These are phyloP conservation scores for Heptranchias perlo DNA, from an alignment of 2,113 vertebrate species.

Conservation along the genomic window DNA sequence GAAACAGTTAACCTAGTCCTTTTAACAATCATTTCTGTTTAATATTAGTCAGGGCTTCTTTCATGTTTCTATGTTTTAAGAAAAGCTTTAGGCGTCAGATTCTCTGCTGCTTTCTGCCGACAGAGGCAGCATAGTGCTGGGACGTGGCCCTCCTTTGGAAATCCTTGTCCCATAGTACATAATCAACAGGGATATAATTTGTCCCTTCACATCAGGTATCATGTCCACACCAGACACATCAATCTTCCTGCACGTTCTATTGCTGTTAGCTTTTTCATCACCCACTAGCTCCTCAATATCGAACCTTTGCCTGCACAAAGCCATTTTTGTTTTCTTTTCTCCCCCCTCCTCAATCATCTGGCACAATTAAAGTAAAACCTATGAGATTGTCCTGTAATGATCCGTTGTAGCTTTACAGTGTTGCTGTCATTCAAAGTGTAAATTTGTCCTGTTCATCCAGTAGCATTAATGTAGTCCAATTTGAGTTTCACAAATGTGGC, in stretches of 20 bases:
- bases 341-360: neutral
- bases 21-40: conserved; percentile 40
- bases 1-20: neutral
- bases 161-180: conserved; percentile 16
- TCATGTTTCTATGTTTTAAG: neutral
- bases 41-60: neutral
- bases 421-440: neutral
- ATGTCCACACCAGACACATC: neutral
- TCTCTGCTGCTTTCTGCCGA: neutral
- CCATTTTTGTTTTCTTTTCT: neutral
- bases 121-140: neutral
- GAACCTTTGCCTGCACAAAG: neutral
- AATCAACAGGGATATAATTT: conserved; percentile 37
- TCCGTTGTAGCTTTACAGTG: neutral
- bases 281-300: neutral
- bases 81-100: neutral
- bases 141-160: neutral
- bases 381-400: neutral
- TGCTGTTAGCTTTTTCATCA: neutral
- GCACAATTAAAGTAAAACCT: neutral
- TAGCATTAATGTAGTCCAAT: neutral
- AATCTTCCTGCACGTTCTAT: neutral
- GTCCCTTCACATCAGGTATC: neutral
- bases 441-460: neutral
- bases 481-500: neutral